phyloP scores from a whole-genome alignment of 2,113 vertebrate species.

The Crotalus tigris region DNA sequence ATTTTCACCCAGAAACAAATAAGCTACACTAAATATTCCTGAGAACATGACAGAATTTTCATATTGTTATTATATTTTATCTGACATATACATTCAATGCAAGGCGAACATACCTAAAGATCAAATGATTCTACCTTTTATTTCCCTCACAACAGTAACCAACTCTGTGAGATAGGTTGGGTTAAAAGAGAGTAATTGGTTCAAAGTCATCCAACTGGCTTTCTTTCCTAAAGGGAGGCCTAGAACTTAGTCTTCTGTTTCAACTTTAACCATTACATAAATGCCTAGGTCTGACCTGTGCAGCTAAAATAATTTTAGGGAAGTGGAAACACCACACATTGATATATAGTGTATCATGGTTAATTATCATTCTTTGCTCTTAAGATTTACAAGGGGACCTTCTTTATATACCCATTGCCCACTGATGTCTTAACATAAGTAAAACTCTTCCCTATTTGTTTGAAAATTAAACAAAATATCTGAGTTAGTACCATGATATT shows the following conservation, averaged over 20 bases:
- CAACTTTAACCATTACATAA: background rate
- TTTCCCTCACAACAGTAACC: background rate
- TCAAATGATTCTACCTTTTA: background rate
- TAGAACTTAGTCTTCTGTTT: background rate
- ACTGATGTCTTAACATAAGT: constrained; percentile 48
- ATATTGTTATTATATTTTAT: background rate
- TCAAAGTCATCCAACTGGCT: background rate
- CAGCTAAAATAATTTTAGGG: constrained; percentile 46
- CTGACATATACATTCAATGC: background rate
- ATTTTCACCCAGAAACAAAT: background rate
- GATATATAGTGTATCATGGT: constrained; percentile 27
- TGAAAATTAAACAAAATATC: constrained; percentile 49
- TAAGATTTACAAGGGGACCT: constrained; percentile 32
- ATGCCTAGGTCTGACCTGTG: background rate
- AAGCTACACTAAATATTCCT: constrained; percentile 32
- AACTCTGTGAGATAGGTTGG: background rate
- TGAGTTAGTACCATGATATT: constrained; percentile 18
- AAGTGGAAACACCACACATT: constrained; percentile 49
- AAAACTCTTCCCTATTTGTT: constrained; percentile 53
- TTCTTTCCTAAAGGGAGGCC: background rate
- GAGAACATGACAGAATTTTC: constrained; percentile 50
- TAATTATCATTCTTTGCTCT: constrained; percentile 50
- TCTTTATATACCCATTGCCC: background rate
- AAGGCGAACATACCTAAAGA: background rate
- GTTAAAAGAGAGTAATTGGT: background rate